Evolutionary conservation across 2,797 vertebrate species (phyloP).

Genomic region (Enteromius paludinosus): DNA sequence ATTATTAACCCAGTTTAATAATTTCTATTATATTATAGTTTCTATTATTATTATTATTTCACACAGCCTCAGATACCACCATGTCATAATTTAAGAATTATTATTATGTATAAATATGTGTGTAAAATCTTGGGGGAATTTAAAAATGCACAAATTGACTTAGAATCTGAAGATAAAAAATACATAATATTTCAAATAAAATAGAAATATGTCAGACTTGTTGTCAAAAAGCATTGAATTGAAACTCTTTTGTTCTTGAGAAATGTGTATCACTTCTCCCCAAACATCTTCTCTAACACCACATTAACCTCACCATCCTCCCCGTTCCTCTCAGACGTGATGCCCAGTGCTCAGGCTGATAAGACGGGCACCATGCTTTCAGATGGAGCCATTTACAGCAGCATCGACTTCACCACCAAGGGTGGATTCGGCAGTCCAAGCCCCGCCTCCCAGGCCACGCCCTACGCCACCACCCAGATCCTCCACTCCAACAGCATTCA

Average conservation of each 20-base stretch:
- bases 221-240: neutral
- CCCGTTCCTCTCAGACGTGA: slow-evolving; percentile 76
- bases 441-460: slow-evolving; percentile 92
- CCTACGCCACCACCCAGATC: slow-evolving; percentile 97
- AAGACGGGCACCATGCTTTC: slow-evolving; percentile 97
- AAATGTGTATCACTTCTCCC: no score
- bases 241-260: neutral
- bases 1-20: no score
- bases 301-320: neutral
- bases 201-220: neutral
- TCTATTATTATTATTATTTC: neutral
- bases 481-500: slow-evolving; percentile 97
- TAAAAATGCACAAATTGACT: neutral
- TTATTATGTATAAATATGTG: neutral
- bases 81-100: neutral
- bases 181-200: neutral
- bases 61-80: neutral
- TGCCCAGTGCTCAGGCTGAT: slow-evolving; percentile 89
- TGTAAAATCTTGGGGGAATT: neutral
- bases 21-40: no score
- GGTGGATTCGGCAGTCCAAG: slow-evolving; percentile 93
- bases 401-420: slow-evolving; percentile 98
- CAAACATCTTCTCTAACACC: neutral
- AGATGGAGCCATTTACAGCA: slow-evolving; percentile 98
- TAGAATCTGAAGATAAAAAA: neutral